Evolutionary conservation across 2,797 vertebrate species (phyloP), one percentile per base, ranked within the genome.

Genomic region (Potorous gilbertii): DNA sequence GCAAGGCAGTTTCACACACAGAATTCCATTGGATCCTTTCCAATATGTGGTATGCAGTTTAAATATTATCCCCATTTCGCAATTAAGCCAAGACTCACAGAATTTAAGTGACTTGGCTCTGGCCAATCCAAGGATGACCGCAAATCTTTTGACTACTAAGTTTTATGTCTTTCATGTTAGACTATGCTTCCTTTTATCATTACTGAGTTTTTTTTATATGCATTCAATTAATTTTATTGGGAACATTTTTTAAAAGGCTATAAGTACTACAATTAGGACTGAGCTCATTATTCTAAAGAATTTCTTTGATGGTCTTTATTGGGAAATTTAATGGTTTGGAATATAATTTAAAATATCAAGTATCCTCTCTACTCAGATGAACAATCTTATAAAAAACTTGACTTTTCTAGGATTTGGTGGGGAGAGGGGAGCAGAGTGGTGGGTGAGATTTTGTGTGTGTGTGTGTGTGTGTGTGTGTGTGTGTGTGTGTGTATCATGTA

Each of bases 151-250:
- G n/a, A 40, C n/a, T 81, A 18, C 40, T 81, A 81, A 24, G 16
- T 46, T 81, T 81, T 40, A n/a, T 81, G n/a, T n/a, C 2, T 81
- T 81, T 81, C 66, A 74, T 18, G 40, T 74, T 74, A 74, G 34
- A 74, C 66, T 74, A 40, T 74, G 4, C 31, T 81, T 81, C n/a
- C 18, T 81, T 81, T 81, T 40, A 81, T 81, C 66, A 81, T 40
- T 40, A 40, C n/a, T 81, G 24, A 5, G n/a, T n/a, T 5, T 18
- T 66, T n/a, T 74, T 81, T 9, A 74, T 81, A 81, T 9, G 18
- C 66, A 24, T 91, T 90, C 95, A 62, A 95, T 55, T 94, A 92
- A 96, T 74, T 95, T n/a, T 87, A 29, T 46, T 92, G 27, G 56
- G 40, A 91, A 93, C 91, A 5, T 34, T 93, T 91, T 91, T 95